Base-by-base conservation (phyloP, 2,888 invertebrate genomes). In the Perizoma flavofasciatum region DNA sequence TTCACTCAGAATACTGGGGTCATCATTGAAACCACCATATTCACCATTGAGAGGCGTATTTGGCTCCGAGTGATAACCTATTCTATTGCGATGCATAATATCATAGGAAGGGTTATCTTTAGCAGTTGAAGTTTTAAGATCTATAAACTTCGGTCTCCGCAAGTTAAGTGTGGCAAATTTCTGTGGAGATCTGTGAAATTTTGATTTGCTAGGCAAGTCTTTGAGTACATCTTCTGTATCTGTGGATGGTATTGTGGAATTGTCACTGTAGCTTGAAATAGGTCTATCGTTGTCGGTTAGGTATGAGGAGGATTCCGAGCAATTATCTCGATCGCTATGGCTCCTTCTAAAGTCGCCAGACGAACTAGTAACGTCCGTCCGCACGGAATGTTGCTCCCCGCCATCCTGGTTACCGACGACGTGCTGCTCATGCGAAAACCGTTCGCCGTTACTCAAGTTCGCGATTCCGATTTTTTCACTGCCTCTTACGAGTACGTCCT, bases 211-310 rank as follows among this genome's bases (percentile, higher is more conserved):
- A 33, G 92, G 92, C 59, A 92, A 79, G 70, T 92, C 92, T 72
- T 86, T 89, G 48, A 92, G 77, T 11, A 92, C 92, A 60, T 92
- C 92, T 74, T 92, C 92, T 35, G 90, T 89, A 64, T 91, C 91
- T 33, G 90, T 91, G 35, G 92, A 92, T 33, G 92, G 92, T 81
- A 91, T 86, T 47, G 92, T 92, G 48, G 92, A 92, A 79, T 91
- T 92, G 69, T 92, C 92, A 73, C 91, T 91, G 65, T 92, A 92
- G 70, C 91, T 91, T 10, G 92, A 92, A 81, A 92, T 91, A 68
- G 92, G 92, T 65, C 92, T 81, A 69, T 92, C 92, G 73, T 89
- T 92, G 77, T 92, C 92, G 56, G 92, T 92, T 66, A 91, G 78
- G 72, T 91, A 91, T 69, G 91, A 91, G 57, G 92, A 92, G 47